Evolutionary conservation across 2,113 vertebrate genomes (phyloP).

Genomic region (Trichechus manatus): DNA sequence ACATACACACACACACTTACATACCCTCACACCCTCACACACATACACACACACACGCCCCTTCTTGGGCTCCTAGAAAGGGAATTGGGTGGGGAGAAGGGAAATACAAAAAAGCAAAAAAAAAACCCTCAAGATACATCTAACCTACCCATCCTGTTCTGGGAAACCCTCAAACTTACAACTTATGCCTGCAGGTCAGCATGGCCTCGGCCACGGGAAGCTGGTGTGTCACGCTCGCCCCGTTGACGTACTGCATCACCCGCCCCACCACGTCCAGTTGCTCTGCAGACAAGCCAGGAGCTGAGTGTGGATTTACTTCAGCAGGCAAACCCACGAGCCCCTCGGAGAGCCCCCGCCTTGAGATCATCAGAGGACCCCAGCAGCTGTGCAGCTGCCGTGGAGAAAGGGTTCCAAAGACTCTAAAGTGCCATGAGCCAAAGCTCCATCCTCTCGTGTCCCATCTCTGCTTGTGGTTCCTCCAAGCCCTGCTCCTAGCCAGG

Average conservation of each 20-base stretch:
- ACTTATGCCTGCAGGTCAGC: conserved; percentile 95
- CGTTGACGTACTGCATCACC: conserved; percentile 91
- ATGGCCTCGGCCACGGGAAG: conserved; percentile 95
- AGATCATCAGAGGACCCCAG: background rate
- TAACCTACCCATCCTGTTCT: background rate
- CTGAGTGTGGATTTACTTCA: rapidly evolving
- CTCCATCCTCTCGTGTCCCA: background rate
- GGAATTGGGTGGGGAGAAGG: background rate
- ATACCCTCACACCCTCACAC: too few species aligned
- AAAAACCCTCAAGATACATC: background rate
- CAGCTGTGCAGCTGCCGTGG: background rate
- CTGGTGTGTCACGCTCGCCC: conserved; percentile 91
- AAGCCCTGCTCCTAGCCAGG: background rate
- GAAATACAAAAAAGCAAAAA: background rate
- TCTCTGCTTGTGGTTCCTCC: background rate
- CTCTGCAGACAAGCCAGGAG: conserved; percentile 84
- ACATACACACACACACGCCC: background rate
- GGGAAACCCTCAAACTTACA: conserved; percentile 86
- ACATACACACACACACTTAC: background rate
- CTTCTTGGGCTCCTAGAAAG: background rate
- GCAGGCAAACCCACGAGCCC: rapidly evolving
- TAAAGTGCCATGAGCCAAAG: background rate
- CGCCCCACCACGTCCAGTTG: conserved; percentile 91
- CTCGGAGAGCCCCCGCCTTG: background rate
- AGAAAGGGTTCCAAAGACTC: background rate